Evolutionary conservation across 2,888 invertebrate genomes (phyloP).

Genomic region (Clivina fossor): DNA sequence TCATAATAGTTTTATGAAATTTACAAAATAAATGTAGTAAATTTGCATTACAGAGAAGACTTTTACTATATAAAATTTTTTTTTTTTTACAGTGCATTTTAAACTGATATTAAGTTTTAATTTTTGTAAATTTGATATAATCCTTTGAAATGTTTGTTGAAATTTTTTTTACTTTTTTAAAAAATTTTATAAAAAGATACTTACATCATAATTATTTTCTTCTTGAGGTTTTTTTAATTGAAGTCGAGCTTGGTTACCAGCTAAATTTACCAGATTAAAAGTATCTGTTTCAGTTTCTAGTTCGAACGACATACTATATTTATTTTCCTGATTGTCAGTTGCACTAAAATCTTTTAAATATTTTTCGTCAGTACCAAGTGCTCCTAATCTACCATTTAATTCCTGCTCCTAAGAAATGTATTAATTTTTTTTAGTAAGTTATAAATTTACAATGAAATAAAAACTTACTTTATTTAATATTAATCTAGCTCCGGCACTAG

Average conservation of each 20-base stretch:
- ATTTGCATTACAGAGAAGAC: too few relatives aligned
- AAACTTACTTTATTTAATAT: constrained; percentile 25
- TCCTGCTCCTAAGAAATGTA: background rate
- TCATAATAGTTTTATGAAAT: too few relatives aligned
- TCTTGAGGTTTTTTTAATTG: constrained; percentile 3
- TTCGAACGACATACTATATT: constrained; percentile 21
- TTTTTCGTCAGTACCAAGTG: background rate
- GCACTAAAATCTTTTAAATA: constrained; percentile 15
- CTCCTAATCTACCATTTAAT: constrained; percentile 3
- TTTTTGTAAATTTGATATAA: too few relatives aligned
- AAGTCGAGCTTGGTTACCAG: constrained; percentile 12
- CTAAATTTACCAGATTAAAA: constrained; percentile 5
- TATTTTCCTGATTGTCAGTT: constrained; percentile 21
- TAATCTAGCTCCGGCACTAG: constrained; percentile 41
- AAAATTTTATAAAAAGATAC: too few relatives aligned
- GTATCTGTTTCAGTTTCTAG: background rate
- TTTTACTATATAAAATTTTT: too few relatives aligned
- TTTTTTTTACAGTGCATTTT: too few relatives aligned
- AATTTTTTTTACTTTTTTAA: too few relatives aligned
- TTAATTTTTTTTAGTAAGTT: background rate
- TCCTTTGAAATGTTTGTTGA: too few relatives aligned
- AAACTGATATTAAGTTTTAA: too few relatives aligned
- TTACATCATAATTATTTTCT: constrained; percentile 22
- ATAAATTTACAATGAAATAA: constrained; percentile 13
- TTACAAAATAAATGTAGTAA: too few relatives aligned